A percentile compares a stretch with the other conserved stretches of the same genome.
phyloP scores from a whole-genome alignment of 1,140 invertebrate species.

The Scaptomyza graminum region DNA sequence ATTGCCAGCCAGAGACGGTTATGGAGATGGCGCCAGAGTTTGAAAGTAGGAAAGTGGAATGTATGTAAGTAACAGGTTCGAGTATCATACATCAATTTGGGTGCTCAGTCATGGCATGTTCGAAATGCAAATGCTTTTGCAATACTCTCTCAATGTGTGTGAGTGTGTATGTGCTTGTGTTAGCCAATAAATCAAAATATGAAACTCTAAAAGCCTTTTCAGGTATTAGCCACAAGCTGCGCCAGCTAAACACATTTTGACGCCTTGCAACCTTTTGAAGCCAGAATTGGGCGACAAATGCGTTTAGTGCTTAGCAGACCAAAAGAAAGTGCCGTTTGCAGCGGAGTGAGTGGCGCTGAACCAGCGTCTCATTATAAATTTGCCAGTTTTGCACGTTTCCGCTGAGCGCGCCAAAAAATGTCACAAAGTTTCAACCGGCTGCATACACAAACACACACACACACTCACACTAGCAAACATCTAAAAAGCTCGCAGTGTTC shows the following conservation, averaged over 20 bases:
- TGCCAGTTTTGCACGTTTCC: slow-evolving; percentile 82
- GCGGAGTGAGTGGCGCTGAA: slow-evolving; percentile 63
- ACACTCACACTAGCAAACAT: slow-evolving; percentile 1
- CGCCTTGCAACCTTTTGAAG: slow-evolving; percentile 54
- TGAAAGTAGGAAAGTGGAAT: not conserved
- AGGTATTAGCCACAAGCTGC: slow-evolving; percentile 64
- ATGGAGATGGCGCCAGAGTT: slow-evolving; percentile 2
- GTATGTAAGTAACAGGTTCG: slow-evolving; percentile 22
- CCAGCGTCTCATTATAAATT: slow-evolving; percentile 79
- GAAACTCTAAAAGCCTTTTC: slow-evolving; percentile 77
- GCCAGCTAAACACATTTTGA: slow-evolving; percentile 58
- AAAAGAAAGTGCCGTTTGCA: slow-evolving; percentile 70
- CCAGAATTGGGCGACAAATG: slow-evolving; percentile 60
- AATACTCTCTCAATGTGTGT: slow-evolving; percentile 44
- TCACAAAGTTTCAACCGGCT: slow-evolving; percentile 70
- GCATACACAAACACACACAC: slow-evolving; percentile 13
- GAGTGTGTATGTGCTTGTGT: slow-evolving; percentile 4
- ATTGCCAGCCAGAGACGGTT: slow-evolving; percentile 5
- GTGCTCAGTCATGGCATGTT: slow-evolving; percentile 41
- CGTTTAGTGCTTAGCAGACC: slow-evolving; percentile 77
- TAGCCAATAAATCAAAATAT: slow-evolving; percentile 75
- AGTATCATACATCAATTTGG: slow-evolving; percentile 70
- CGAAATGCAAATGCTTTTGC: slow-evolving; percentile 70
- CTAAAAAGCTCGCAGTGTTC: not conserved
- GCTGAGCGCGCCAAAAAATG: slow-evolving; percentile 78